A percentile compares a stretch with the other conserved stretches of the same genome.
phyloP scores from a whole-genome alignment of 2,888 invertebrate genomes.

The Bedellia somnulentella region DNA sequence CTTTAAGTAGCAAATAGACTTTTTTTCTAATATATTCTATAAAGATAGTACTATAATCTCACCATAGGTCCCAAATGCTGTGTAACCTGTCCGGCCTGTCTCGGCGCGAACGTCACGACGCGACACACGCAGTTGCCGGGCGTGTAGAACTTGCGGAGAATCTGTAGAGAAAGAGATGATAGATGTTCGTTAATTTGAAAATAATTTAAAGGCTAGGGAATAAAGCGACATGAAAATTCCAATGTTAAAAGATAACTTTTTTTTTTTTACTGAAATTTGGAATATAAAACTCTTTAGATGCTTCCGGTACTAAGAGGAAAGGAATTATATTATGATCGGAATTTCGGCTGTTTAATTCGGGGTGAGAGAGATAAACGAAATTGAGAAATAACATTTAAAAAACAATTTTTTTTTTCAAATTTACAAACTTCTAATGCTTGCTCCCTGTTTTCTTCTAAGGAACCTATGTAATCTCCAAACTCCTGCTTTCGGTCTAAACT shows the following conservation, averaged over 20 bases:
- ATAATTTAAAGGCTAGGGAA: not conserved
- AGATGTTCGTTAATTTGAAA: not conserved
- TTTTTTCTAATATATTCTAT: not conserved
- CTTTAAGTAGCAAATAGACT: not conserved
- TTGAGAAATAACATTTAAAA: no score
- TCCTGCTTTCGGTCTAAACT: constrained; percentile 33
- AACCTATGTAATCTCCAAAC: constrained; percentile 35
- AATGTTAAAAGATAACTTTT: no score
- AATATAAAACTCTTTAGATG: no score
- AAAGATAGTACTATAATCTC: constrained; percentile 17
- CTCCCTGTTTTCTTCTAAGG: no score
- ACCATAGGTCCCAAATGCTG: constrained; percentile 22
- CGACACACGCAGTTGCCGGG: constrained; percentile 53
- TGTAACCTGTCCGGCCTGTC: constrained; percentile 28
- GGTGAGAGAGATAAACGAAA: no score
- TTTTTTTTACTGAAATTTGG: no score
- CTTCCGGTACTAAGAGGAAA: no score
- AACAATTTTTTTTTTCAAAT: no score
- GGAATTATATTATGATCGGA: no score
- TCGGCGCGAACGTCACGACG: constrained; percentile 33
- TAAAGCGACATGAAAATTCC: constrained; percentile 2
- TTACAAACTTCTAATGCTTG: no score
- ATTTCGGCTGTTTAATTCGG: no score
- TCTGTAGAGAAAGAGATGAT: constrained; percentile 18
- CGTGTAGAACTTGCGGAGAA: constrained; percentile 57